Percentiles rank a stretch among this genome's conserved stretches.
Conservation (phyloP, 2,797 vertebrate species). For the Pampus argenteus region DNA sequence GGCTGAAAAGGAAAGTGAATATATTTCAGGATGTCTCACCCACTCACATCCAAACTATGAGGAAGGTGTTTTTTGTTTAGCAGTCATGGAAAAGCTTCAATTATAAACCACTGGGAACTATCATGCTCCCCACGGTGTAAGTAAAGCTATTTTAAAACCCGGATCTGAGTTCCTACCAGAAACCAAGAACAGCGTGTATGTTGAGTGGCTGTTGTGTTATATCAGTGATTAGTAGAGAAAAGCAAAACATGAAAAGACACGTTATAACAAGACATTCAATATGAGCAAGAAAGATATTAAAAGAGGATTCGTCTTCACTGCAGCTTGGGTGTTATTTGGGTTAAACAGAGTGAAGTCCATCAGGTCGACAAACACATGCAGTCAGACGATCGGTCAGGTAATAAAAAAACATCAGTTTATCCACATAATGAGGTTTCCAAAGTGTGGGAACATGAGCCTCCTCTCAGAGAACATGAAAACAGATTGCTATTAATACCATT, state of each 20-base stretch:
- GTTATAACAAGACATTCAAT: not conserved
- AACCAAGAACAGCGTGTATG: not conserved
- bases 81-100: conserved; percentile 27
- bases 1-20: not conserved
- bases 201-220: not conserved
- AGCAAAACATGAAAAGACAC: not conserved
- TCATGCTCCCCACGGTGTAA: not conserved
- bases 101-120: conserved; percentile 32
- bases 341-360: no score
- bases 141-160: not conserved
- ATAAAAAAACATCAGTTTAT: no score
- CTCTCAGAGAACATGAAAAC: no score
- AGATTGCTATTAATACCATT: no score
- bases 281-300: not conserved
- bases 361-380: no score
- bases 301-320: not conserved
- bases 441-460: no score
- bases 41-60: conserved; percentile 16
- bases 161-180: not conserved
- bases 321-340: no score
- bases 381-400: no score
- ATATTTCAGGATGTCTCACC: conserved; percentile 26
- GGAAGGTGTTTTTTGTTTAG: conserved; percentile 19
- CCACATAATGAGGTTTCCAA: no score
- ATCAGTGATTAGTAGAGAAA: not conserved